These are phyloP conservation scores for Phalacrocorax aristotelis DNA, from an alignment of 2,113 vertebrate genomes.

Conservation along the genomic window DNA sequence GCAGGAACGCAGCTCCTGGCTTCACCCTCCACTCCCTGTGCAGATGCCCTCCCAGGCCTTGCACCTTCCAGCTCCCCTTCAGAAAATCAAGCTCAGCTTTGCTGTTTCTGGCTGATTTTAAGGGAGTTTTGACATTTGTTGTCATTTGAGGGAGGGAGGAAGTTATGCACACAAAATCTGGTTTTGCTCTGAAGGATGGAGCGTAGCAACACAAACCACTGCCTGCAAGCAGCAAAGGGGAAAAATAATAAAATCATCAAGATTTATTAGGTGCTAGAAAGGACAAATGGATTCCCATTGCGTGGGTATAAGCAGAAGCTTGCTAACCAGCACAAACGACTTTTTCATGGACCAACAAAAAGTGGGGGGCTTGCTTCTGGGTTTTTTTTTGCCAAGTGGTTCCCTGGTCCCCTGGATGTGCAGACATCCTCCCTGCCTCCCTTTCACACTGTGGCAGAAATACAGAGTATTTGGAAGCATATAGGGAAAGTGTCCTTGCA, in stretches of 20 bases:
- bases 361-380: background rate
- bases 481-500: background rate
- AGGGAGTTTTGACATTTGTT: background rate
- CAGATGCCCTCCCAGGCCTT: background rate
- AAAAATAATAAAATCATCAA: constrained; percentile 31
- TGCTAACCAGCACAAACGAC: constrained; percentile 17
- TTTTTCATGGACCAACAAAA: background rate
- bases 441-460: background rate
- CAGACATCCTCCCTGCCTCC: background rate
- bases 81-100: background rate
- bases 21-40: background rate
- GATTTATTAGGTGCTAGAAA: constrained; percentile 56
- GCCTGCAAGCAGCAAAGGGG: constrained; percentile 1
- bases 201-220: background rate
- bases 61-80: background rate
- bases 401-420: fast-evolving
- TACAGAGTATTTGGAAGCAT: background rate
- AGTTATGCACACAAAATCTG: background rate
- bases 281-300: background rate
- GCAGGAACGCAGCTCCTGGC: constrained; percentile 23
- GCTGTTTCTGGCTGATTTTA: background rate
- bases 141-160: background rate
- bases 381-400: background rate
- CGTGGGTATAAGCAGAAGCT: background rate
- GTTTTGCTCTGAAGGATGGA: constrained; percentile 13